Evolutionary conservation across 1,140 invertebrate species (phyloP).

Genomic region (Parapsyche elsis): DNA sequence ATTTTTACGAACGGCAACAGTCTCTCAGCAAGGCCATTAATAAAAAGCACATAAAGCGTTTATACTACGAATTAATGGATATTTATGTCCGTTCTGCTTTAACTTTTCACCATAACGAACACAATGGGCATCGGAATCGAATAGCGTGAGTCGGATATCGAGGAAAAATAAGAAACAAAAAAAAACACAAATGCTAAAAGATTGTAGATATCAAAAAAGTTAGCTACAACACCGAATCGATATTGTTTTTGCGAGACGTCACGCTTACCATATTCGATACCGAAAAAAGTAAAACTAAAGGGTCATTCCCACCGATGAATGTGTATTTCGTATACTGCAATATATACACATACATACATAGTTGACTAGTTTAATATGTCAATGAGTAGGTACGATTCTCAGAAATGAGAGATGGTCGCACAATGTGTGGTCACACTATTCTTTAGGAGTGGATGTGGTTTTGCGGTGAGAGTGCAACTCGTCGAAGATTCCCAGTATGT

Average conservation of each 20-base stretch:
- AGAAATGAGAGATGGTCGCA: background rate
- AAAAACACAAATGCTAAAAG: background rate
- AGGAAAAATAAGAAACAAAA: background rate
- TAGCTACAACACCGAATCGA: background rate
- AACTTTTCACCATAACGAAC: too few relatives aligned
- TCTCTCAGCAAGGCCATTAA: background rate
- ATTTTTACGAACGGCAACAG: background rate
- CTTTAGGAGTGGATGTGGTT: background rate
- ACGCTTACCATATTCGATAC: background rate
- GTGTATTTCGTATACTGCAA: too few relatives aligned
- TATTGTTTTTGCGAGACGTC: conserved; percentile 9
- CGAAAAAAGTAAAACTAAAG: too few relatives aligned
- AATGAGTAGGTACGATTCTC: too few relatives aligned
- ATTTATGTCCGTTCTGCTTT: background rate
- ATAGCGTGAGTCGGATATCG: background rate
- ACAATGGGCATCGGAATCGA: conserved; percentile 3
- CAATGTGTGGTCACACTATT: background rate
- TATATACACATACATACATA: too few relatives aligned
- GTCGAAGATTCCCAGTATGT: conserved; percentile 3
- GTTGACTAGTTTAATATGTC: too few relatives aligned
- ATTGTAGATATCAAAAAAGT: conserved; percentile 20
- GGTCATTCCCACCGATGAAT: too few relatives aligned
- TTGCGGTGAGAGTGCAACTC: conserved; percentile 13
- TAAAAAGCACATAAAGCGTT: background rate
- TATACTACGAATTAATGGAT: background rate